Conservation (phyloP, 2,888 invertebrate species). For the Calliopum simillimum region DNA sequence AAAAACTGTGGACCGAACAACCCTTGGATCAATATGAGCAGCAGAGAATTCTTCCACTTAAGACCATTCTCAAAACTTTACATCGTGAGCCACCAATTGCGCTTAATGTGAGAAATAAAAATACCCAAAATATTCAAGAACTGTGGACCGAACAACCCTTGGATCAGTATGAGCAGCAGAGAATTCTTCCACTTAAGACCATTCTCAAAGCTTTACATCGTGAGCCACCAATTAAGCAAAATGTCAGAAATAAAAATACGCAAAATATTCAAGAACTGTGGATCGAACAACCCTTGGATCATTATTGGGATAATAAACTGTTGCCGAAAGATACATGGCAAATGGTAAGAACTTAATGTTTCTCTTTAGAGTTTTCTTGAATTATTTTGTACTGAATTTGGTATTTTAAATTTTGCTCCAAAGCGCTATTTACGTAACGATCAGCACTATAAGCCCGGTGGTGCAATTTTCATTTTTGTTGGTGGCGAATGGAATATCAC, state of each 20-base stretch:
- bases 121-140: constrained; percentile 57
- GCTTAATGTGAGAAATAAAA: constrained; percentile 38
- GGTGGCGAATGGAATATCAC: constrained; percentile 79
- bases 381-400: neutral
- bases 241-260: constrained; percentile 42
- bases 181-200: neutral
- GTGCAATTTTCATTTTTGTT: constrained; percentile 74
- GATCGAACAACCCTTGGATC: constrained; percentile 71
- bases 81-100: constrained; percentile 64
- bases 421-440: constrained; percentile 69
- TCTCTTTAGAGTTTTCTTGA: neutral
- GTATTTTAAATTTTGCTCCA: too few species aligned
- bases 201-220: constrained; percentile 50
- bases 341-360: neutral
- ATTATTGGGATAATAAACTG: constrained; percentile 63
- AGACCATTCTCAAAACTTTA: constrained; percentile 18
- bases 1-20: constrained; percentile 69
- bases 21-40: constrained; percentile 70
- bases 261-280: constrained; percentile 65
- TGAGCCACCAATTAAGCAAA: constrained; percentile 61
- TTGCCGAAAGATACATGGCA: too few species aligned
- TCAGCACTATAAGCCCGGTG: constrained; percentile 65
- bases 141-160: too few species aligned
- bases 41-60: neutral
- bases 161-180: neutral